Evolutionary conservation across 2,888 invertebrate genomes (phyloP).

Genomic region (Adelognathus sp.): DNA sequence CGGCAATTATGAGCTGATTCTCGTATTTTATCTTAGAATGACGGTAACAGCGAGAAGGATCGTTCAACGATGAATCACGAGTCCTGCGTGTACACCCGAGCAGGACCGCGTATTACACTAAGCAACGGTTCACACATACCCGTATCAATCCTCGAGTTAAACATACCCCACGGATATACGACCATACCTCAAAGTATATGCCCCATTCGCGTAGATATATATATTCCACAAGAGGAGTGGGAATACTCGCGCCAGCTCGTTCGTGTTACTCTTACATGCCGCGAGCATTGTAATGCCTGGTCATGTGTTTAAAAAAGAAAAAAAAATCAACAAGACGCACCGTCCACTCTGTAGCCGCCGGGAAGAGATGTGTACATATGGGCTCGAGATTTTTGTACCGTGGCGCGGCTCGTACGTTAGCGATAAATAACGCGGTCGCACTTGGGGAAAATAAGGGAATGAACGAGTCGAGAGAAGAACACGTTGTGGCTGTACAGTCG

Average conservation of each 20-base stretch:
- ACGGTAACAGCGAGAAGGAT: slow-evolving; percentile 66
- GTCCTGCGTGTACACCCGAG: slow-evolving; percentile 6
- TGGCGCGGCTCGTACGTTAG: slow-evolving; percentile 62
- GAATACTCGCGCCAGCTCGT: slow-evolving; percentile 47
- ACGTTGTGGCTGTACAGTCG: neutral
- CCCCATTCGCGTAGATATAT: slow-evolving; percentile 58
- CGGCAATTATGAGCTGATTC: slow-evolving; percentile 77
- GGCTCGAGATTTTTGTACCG: slow-evolving; percentile 66
- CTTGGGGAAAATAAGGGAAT: slow-evolving; percentile 58
- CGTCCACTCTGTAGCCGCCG: slow-evolving; percentile 36
- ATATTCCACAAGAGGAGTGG: slow-evolving; percentile 49
- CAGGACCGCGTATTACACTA: slow-evolving; percentile 70
- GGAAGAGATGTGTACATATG: slow-evolving; percentile 55
- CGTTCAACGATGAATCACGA: slow-evolving; percentile 76
- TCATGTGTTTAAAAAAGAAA: slow-evolving; percentile 55
- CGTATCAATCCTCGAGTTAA: slow-evolving; percentile 68
- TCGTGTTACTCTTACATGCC: slow-evolving; percentile 57
- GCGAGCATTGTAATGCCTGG: slow-evolving; percentile 58
- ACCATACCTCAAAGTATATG: slow-evolving; percentile 55
- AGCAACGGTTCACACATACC: slow-evolving; percentile 66
- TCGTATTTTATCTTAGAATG: slow-evolving; percentile 75
- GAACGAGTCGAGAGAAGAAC: slow-evolving; percentile 38
- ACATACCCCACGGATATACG: slow-evolving; percentile 34
- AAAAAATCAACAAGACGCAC: slow-evolving; percentile 57
- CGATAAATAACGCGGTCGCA: slow-evolving; percentile 73